Base-by-base conservation (phyloP, 2,113 vertebrate genomes). In the Pollimyrus isidori region DNA sequence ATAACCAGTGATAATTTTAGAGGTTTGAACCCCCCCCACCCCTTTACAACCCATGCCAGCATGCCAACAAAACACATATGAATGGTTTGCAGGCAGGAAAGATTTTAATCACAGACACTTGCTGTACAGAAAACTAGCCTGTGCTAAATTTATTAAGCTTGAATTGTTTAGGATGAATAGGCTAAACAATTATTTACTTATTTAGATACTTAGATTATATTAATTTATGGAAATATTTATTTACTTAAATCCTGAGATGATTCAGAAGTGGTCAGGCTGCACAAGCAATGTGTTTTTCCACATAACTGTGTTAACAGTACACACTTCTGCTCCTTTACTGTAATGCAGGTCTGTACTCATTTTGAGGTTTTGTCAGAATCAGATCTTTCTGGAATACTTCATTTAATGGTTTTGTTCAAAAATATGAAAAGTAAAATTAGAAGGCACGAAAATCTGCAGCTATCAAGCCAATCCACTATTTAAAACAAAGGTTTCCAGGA, bases 91-190 rank as follows among this genome's bases (percentile, higher is more conserved):
- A 94, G 92, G 92, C 92, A 91, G 83, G 90, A 88, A 91, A 90
- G 90, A 93, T 88, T 94, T 93, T 94, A 95, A 95, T 94, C 93
- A 93, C 92, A 94, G 92, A 92, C 94, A 93, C 93, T 94, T 95
- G 95, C 92, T 92, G 89, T 90, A 91, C 90, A 92, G 91, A 92
- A 93, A 91, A 91, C 89, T n/a, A 93, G 89, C 92, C 89, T 88
- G 73, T 50, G 84, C 89, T 92, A 89, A 93, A 92, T 92, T 89
- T 93, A 91, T 89, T 62, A 83, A 82, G 89, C 90, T 90, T 42
- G 58, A 82, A 87, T 10, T 58, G 76, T 87, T 92, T 91, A 91
- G 46, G 92, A 91, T 93, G 91, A 93, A 91, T 58, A 92, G 76
- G 91, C 91, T 89, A 91, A 87, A 91, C 56, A 89, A 73, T n/a